These are phyloP conservation scores for Acleris emargana DNA, from an alignment of 2,888 invertebrate genomes.

Conservation along the genomic window DNA sequence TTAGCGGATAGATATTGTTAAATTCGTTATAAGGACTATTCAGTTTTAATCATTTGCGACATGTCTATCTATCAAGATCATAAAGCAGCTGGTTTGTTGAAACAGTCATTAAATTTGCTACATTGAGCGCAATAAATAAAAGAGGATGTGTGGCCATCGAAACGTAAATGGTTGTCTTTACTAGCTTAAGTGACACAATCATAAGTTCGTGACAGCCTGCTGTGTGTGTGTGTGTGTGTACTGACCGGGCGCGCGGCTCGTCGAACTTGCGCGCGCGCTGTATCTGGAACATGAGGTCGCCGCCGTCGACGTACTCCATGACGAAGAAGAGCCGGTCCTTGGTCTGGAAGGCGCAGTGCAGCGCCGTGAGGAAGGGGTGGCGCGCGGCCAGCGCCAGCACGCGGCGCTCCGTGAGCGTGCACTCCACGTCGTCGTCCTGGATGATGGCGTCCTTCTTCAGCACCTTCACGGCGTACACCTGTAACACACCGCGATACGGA, in stretches of 20 bases:
- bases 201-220: too few species aligned
- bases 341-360: slow-evolving; percentile 99
- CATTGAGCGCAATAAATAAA: too few species aligned
- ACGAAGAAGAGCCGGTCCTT: slow-evolving; percentile 98
- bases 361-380: slow-evolving; percentile 98
- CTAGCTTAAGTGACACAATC: too few species aligned
- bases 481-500: slow-evolving; percentile 18
- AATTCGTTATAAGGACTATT: too few species aligned
- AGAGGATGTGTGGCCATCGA: too few species aligned
- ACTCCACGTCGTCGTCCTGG: slow-evolving; percentile 99
- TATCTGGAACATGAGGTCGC: slow-evolving; percentile 99
- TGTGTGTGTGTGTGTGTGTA: background rate
- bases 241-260: slow-evolving; percentile 94
- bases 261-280: slow-evolving; percentile 99
- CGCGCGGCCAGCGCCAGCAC: slow-evolving; percentile 98
- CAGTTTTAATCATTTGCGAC: too few species aligned
- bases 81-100: too few species aligned
- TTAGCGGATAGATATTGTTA: too few species aligned
- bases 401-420: slow-evolving; percentile 99
- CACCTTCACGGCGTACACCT: slow-evolving; percentile 93
- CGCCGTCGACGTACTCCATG: slow-evolving; percentile 99
- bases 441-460: slow-evolving; percentile 99
- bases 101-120: too few species aligned
- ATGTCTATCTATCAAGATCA: too few species aligned
- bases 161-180: too few species aligned